These are phyloP conservation scores for Pollenia labialis DNA, from an alignment of 2,888 invertebrate genomes.

Conservation along the genomic window DNA sequence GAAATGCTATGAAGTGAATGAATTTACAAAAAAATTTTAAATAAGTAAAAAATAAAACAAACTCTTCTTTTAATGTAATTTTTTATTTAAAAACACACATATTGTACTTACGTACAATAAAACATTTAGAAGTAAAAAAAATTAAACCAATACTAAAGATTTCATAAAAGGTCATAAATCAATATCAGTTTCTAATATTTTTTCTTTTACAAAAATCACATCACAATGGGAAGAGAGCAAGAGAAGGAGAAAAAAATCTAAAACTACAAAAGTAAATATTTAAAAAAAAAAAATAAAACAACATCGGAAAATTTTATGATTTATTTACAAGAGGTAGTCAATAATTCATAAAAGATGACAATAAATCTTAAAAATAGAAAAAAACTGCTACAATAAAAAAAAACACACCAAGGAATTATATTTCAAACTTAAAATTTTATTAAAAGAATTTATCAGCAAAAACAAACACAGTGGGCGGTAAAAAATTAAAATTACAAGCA, in stretches of 20 bases:
- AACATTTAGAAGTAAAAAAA: constrained; percentile 3
- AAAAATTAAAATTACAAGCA: constrained; percentile 41
- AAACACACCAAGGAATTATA: constrained; percentile 15
- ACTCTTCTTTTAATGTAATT: too few species aligned
- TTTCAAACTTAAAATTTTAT: constrained; percentile 29
- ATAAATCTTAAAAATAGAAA: constrained; percentile 78
- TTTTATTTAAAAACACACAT: too few species aligned
- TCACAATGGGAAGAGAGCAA: constrained; percentile 75
- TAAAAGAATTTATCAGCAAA: constrained; percentile 42
- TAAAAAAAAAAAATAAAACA: constrained; percentile 41
- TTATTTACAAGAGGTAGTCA: constrained; percentile 81
- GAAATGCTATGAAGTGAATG: too few species aligned
- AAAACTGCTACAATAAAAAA: constrained; percentile 43
- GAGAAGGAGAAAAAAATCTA: constrained; percentile 20
- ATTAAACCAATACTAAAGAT: constrained; percentile 24
- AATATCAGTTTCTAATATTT: constrained; percentile 80
- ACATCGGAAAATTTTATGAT: constrained; percentile 76
- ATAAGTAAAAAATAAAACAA: too few species aligned
- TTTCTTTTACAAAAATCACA: constrained; percentile 76
- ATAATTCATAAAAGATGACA: constrained; percentile 80
- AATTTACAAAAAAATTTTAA: too few species aligned
- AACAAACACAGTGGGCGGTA: constrained; percentile 67
- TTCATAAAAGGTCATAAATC: constrained; percentile 77
- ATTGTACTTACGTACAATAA: not conserved
- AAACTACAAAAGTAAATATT: constrained; percentile 30